A percentile compares a stretch with the other conserved stretches of the same genome.
phyloP scores from a whole-genome alignment of 2,113 vertebrate species.

The Cynocephalus volans region DNA sequence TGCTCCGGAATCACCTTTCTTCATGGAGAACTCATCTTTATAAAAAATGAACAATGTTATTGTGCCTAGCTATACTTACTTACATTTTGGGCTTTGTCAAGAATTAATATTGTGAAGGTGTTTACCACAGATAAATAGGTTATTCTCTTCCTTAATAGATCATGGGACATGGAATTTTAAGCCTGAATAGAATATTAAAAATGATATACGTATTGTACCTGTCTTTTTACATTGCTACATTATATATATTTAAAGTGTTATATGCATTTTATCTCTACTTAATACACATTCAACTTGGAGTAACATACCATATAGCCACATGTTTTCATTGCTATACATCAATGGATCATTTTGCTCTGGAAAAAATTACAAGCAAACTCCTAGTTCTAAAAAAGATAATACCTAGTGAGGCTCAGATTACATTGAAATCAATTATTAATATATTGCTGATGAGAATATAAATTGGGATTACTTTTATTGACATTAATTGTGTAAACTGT shows the following conservation, averaged over 20 bases:
- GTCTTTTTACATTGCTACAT: not conserved
- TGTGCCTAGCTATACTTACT: not conserved
- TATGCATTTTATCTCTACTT: not conserved
- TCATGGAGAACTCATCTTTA: conserved; percentile 31
- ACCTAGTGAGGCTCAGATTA: not conserved
- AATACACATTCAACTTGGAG: conserved; percentile 10
- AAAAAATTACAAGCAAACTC: not conserved
- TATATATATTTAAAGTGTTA: conserved; percentile 20
- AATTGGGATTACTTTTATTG: not conserved
- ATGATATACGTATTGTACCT: not conserved
- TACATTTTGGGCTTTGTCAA: conserved; percentile 16
- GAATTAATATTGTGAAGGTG: conserved; percentile 6
- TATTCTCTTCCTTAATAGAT: conserved; percentile 34
- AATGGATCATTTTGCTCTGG: not conserved
- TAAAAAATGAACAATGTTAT: conserved; percentile 28
- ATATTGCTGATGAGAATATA: not conserved
- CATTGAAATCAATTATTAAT: not conserved
- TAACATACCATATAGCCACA: not conserved
- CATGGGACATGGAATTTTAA: not conserved
- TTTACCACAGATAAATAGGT: conserved; percentile 46
- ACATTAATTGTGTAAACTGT: not conserved
- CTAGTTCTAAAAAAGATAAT: not conserved
- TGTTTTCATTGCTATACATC: conserved; percentile 8
- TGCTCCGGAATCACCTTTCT: conserved; percentile 28
- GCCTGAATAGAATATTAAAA: not conserved